Evolutionary conservation across 1,140 invertebrate genomes (phyloP).

Genomic region (Marisa cornuarietis): DNA sequence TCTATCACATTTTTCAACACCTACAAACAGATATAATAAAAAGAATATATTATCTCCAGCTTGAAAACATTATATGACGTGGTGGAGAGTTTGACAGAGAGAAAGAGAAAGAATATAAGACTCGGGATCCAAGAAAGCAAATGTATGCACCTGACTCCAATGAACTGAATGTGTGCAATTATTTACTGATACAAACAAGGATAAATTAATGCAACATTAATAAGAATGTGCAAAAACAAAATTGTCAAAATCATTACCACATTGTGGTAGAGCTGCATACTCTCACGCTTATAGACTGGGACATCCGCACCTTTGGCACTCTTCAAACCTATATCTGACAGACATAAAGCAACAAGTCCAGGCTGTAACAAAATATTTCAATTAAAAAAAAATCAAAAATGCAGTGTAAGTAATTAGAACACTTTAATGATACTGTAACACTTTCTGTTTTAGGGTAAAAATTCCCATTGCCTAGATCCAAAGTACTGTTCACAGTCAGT

Average conservation of each 20-base stretch:
- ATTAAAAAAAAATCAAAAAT: too few species aligned
- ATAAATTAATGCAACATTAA: too few species aligned
- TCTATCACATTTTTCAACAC: conserved; percentile 88
- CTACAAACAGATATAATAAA: conserved; percentile 25
- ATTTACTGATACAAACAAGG: too few species aligned
- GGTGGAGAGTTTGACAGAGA: conserved; percentile 4
- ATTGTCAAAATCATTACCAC: conserved; percentile 60
- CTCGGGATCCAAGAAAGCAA: background rate
- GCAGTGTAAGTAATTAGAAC: too few species aligned
- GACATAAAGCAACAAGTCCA: background rate
- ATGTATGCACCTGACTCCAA: too few species aligned
- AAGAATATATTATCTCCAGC: too few species aligned
- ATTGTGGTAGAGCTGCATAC: conserved; percentile 62
- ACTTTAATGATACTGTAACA: too few species aligned
- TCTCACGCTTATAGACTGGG: conserved; percentile 55
- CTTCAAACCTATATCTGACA: conserved; percentile 36
- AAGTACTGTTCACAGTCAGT: too few species aligned
- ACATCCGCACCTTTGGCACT: conserved; percentile 44
- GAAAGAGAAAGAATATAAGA: background rate
- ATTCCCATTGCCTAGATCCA: too few species aligned
- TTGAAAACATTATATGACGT: background rate
- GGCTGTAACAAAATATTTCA: too few species aligned
- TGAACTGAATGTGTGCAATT: background rate
- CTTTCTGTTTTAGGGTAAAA: too few species aligned
- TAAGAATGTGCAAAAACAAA: too few species aligned